Conservation (phyloP, 2,797 vertebrate species). For the Pseudochaenichthys georgianus region DNA sequence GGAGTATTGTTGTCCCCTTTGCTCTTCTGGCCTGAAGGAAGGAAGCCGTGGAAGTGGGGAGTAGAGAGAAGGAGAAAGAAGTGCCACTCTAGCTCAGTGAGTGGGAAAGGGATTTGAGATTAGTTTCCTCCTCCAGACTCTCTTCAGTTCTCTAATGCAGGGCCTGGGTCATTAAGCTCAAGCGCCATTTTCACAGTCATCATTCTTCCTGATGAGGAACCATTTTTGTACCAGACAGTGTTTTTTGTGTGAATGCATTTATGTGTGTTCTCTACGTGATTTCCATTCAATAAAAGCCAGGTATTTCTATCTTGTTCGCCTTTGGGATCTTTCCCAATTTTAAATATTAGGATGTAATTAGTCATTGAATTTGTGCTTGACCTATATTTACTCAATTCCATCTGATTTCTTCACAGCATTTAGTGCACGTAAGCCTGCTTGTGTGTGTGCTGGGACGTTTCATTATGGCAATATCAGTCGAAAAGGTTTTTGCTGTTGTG, state of each 20-base stretch:
- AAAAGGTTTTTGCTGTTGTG: constrained; percentile 28
- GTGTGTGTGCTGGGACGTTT: constrained; percentile 1
- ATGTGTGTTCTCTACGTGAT: neutral
- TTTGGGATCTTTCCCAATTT: constrained; percentile 21
- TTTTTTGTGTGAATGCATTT: constrained; percentile 7
- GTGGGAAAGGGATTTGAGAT: constrained; percentile 63
- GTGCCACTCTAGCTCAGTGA: constrained; percentile 55
- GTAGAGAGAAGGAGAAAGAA: constrained; percentile 64
- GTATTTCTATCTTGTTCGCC: neutral
- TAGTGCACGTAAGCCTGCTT: neutral
- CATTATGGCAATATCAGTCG: neutral
- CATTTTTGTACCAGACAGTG: constrained; percentile 31
- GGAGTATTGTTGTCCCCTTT: constrained; percentile 65
- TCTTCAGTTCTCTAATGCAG: constrained; percentile 38
- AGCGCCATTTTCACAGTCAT: constrained; percentile 59
- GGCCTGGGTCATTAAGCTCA: constrained; percentile 61
- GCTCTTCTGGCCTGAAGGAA: constrained; percentile 70
- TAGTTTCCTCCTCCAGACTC: constrained; percentile 63
- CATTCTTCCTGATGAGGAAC: constrained; percentile 49
- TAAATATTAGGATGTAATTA: neutral
- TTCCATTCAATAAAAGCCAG: constrained; percentile 26
- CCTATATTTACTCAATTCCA: neutral
- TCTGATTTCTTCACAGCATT: neutral
- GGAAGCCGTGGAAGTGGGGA: constrained; percentile 73
- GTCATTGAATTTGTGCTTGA: neutral